phyloP scores from a whole-genome alignment of 2,888 invertebrate species.

The Drosophila borborema region DNA sequence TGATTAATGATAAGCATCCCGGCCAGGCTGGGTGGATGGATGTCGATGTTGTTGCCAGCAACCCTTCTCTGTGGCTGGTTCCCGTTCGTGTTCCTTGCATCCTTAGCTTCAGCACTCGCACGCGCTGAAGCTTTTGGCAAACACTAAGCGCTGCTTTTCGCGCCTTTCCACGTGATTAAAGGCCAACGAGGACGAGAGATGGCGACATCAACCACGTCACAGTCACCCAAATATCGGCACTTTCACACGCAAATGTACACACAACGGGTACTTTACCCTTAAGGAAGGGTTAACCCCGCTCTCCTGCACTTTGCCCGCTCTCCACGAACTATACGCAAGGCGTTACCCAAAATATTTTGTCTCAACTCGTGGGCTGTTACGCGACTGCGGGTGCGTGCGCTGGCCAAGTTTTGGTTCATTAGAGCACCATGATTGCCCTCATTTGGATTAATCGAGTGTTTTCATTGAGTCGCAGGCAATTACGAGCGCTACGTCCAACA shows the following conservation, averaged over 20 bases:
- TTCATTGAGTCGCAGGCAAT: conserved; percentile 57
- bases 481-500: not conserved
- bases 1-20: conserved; percentile 84
- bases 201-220: conserved; percentile 63
- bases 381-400: conserved; percentile 54
- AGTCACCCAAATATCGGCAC: conserved; percentile 75
- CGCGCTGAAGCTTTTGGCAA: conserved; percentile 79
- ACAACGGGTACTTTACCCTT: conserved; percentile 33
- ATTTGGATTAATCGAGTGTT: conserved; percentile 78
- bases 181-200: conserved; percentile 56
- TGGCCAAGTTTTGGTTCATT: conserved; percentile 76
- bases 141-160: conserved; percentile 83
- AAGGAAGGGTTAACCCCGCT: conserved; percentile 63
- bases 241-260: conserved; percentile 78
- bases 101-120: conserved; percentile 28
- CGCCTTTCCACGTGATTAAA: conserved; percentile 85
- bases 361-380: conserved; percentile 35
- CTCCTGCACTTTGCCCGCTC: not conserved
- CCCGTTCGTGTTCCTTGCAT: not conserved
- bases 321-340: conserved; percentile 36
- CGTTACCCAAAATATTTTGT: conserved; percentile 76
- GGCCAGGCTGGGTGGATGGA: conserved; percentile 8
- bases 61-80: conserved; percentile 49
- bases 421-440: conserved; percentile 79
- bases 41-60: conserved; percentile 26